Percentiles rank a stretch among this genome's conserved stretches.
These are phyloP conservation scores for Diorhabda elongata DNA, from an alignment of 1,140 invertebrate species.

Conservation along the genomic window DNA sequence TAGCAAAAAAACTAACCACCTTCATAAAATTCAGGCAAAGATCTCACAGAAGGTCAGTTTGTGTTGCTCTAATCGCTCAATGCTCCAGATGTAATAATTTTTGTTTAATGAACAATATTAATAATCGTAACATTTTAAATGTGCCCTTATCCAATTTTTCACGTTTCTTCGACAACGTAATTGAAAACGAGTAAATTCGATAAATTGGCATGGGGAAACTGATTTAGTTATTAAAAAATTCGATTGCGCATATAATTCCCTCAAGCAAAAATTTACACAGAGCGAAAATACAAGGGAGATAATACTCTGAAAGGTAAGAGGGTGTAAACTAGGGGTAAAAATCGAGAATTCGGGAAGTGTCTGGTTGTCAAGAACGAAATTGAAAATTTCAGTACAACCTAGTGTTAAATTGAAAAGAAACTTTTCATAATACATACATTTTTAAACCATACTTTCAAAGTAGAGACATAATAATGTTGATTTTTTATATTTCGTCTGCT, in stretches of 20 bases:
- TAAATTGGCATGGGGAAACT: not conserved
- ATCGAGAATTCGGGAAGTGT: not conserved
- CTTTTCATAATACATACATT: too few relatives aligned
- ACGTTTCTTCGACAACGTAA: not conserved
- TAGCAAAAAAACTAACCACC: too few relatives aligned
- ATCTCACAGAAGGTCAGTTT: too few relatives aligned
- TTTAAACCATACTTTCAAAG: too few relatives aligned
- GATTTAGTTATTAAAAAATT: not conserved
- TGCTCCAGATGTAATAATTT: too few relatives aligned
- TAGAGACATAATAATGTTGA: too few relatives aligned
- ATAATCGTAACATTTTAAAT: not conserved
- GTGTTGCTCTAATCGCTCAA: too few relatives aligned
- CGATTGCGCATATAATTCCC: not conserved
- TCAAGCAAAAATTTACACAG: not conserved
- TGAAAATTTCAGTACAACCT: not conserved
- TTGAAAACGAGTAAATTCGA: not conserved
- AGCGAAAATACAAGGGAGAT: not conserved
- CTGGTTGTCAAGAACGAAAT: not conserved
- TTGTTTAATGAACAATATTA: too few relatives aligned
- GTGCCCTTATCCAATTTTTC: not conserved
- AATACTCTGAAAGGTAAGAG: conserved; percentile 2
- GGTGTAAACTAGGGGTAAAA: not conserved
- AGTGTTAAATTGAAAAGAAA: too few relatives aligned
- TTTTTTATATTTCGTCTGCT: too few relatives aligned
- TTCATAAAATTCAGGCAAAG: too few relatives aligned